These are phyloP conservation scores for Anorthoa munda DNA, from an alignment of 2,888 invertebrate genomes.

Conservation along the genomic window DNA sequence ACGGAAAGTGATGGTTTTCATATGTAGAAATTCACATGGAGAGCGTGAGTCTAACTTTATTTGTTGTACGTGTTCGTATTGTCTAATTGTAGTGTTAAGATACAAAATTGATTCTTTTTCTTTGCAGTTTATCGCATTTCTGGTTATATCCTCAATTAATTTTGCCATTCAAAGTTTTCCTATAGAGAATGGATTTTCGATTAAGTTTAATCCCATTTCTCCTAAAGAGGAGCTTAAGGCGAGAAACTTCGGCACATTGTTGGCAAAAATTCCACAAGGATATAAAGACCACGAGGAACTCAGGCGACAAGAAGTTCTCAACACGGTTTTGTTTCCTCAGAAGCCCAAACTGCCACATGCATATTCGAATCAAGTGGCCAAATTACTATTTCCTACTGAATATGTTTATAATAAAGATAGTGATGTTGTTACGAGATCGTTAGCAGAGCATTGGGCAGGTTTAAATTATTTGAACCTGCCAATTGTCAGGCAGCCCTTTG, in stretches of 20 bases:
- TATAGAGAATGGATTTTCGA: constrained; percentile 78
- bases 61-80: neutral
- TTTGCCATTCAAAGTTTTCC: constrained; percentile 70
- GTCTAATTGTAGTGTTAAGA: neutral
- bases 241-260: constrained; percentile 72
- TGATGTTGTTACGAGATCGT: constrained; percentile 23
- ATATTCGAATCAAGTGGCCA: constrained; percentile 78
- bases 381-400: constrained; percentile 70
- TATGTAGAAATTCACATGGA: constrained; percentile 62
- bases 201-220: constrained; percentile 76
- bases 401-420: constrained; percentile 41
- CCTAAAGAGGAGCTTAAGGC: constrained; percentile 72
- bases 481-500: constrained; percentile 74
- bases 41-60: constrained; percentile 63
- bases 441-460: constrained; percentile 16
- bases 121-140: constrained; percentile 69
- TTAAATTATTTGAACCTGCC: constrained; percentile 78
- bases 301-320: constrained; percentile 61
- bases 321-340: constrained; percentile 68
- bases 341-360: constrained; percentile 66
- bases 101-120: constrained; percentile 15
- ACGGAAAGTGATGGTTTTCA: constrained; percentile 56
- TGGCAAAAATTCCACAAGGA: constrained; percentile 78
- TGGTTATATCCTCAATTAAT: constrained; percentile 63
- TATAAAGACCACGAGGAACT: constrained; percentile 45